Evolutionary conservation across 2,797 vertebrate genomes (phyloP).

Genomic region (Chanos chanos): DNA sequence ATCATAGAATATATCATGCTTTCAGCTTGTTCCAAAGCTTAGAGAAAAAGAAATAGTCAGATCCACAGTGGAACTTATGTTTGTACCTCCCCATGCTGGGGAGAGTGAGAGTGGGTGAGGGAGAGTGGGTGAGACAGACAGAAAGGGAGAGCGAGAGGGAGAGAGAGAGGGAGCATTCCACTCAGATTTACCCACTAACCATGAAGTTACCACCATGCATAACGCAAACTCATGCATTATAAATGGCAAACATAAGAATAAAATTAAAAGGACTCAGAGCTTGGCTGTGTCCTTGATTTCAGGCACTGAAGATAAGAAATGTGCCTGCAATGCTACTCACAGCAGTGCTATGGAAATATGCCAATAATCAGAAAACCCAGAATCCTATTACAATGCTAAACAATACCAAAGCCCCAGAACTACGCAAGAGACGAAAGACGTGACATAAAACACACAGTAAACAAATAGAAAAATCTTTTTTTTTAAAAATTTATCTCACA

Average conservation of each 20-base stretch:
- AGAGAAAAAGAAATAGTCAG: not conserved
- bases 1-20: too few relatives aligned
- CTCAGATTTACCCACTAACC: conserved; percentile 37
- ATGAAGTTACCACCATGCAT: conserved; percentile 35
- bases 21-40: not conserved
- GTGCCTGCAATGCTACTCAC: not conserved
- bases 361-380: conserved; percentile 23
- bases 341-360: conserved; percentile 17
- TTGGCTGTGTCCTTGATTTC: conserved; percentile 18
- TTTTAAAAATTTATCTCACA: not conserved
- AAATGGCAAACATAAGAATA: conserved; percentile 32
- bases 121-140: not conserved
- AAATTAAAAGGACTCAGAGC: conserved; percentile 32
- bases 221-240: conserved; percentile 47
- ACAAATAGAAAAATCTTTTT: not conserved
- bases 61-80: not conserved
- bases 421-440: not conserved
- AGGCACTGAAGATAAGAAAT: conserved; percentile 16
- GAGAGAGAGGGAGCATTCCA: conserved; percentile 10
- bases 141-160: not conserved
- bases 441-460: not conserved
- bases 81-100: not conserved
- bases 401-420: not conserved
- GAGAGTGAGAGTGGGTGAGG: not conserved
- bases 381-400: conserved; percentile 10